These are phyloP conservation scores for Nemoura dubitans DNA, from an alignment of 2,888 invertebrate genomes.

Conservation along the genomic window DNA sequence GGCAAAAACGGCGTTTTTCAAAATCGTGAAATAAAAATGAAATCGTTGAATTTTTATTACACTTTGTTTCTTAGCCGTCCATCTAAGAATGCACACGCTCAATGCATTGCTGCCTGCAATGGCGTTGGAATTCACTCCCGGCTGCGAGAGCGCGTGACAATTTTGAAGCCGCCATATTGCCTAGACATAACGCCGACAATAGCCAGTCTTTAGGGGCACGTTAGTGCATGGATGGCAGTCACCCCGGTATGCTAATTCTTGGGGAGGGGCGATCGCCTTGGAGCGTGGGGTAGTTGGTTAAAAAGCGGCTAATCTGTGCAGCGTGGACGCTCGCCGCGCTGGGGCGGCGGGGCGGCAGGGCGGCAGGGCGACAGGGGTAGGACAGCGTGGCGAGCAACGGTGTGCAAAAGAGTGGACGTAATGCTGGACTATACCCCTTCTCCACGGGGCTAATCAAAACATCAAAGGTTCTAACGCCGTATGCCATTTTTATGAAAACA, in stretches of 20 bases:
- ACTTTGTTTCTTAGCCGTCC: not conserved
- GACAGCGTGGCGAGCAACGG: too few species aligned
- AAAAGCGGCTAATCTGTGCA: slow-evolving; percentile 28
- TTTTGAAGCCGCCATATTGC: slow-evolving; percentile 14
- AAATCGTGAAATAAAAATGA: slow-evolving; percentile 31
- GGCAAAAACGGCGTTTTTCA: slow-evolving; percentile 3
- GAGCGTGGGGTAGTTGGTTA: not conserved
- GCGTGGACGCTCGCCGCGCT: not conserved
- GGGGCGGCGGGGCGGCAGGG: not conserved
- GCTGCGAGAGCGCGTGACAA: not conserved
- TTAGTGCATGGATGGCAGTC: not conserved
- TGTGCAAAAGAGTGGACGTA: not conserved
- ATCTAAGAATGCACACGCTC: not conserved
- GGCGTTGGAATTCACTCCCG: too few species aligned
- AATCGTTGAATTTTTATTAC: slow-evolving; percentile 30
- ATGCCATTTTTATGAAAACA: not conserved
- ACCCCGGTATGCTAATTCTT: slow-evolving; percentile 3
- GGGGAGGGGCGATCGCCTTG: not conserved
- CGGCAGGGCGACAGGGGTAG: not conserved
- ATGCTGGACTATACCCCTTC: not conserved
- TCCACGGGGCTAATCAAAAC: slow-evolving; percentile 27
- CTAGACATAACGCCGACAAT: too few species aligned
- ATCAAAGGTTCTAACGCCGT: slow-evolving; percentile 12
- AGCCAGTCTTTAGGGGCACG: not conserved
- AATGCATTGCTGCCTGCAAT: too few species aligned